These are phyloP conservation scores for Sacculina carcini DNA, from an alignment of 2,888 invertebrate species.

Conservation along the genomic window DNA sequence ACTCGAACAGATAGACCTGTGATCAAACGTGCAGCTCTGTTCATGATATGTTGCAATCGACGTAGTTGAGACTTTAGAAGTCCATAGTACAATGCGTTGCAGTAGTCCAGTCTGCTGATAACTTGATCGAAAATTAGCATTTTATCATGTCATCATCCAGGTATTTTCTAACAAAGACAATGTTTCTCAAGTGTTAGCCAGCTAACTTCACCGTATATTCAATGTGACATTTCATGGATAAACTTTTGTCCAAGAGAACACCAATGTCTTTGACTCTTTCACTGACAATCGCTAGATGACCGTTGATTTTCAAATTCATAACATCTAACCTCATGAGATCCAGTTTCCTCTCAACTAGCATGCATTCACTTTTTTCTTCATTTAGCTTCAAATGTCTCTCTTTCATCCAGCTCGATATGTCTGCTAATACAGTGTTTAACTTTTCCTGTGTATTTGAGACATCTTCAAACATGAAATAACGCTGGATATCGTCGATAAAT, in stretches of 20 bases:
- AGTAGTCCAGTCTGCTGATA: no score
- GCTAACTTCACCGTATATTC: not conserved
- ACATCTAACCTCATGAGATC: not conserved
- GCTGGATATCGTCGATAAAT: no score
- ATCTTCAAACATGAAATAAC: not conserved
- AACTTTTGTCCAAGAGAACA: not conserved
- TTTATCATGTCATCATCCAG: no score
- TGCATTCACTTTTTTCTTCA: not conserved
- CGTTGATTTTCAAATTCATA: not conserved
- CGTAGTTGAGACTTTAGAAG: not conserved
- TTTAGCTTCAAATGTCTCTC: not conserved
- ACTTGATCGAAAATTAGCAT: no score
- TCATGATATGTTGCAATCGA: not conserved
- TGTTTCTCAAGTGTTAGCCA: not conserved
- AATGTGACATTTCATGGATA: not conserved
- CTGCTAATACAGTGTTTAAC: not conserved
- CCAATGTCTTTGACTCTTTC: not conserved
- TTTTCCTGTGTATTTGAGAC: not conserved
- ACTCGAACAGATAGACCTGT: not conserved
- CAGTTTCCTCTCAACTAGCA: not conserved
- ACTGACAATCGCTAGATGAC: not conserved
- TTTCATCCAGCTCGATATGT: not conserved
- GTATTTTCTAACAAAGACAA: constrained; percentile 1
- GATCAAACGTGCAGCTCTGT: not conserved
- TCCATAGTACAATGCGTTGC: not conserved